A percentile compares a stretch with the other conserved stretches of the same genome.
Conservation (phyloP, 2,888 invertebrate species). For the Ennomos quercinarius region DNA sequence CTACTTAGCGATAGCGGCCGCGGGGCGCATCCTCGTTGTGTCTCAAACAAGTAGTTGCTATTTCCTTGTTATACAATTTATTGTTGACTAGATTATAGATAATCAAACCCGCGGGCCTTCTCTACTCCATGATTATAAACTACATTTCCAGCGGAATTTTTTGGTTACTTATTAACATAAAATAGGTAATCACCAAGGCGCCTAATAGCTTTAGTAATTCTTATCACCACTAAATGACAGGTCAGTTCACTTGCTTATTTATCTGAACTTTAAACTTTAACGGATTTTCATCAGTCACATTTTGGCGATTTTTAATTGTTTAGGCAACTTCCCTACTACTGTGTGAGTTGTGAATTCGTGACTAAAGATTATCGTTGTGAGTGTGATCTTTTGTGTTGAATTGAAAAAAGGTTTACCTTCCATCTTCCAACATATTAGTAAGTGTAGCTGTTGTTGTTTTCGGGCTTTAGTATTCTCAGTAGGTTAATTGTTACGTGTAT, state of each 20-base stretch:
- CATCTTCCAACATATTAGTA: constrained; percentile 17
- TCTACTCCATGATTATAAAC: no score
- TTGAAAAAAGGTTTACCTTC: no score
- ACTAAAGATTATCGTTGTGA: background rate
- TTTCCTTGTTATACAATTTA: constrained; percentile 1
- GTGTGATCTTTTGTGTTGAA: constrained; percentile 12
- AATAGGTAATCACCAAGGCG: no score
- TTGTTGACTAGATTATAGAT: constrained; percentile 2
- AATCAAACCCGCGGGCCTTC: no score
- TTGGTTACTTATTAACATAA: no score
- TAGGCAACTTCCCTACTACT: background rate
- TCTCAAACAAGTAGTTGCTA: constrained; percentile 6
- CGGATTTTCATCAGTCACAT: background rate
- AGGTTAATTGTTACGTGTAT: constrained; percentile 35
- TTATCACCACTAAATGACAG: constrained; percentile 31
- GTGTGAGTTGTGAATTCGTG: no score
- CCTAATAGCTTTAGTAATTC: constrained; percentile 17
- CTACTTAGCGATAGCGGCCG: constrained; percentile 57
- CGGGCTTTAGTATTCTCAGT: constrained; percentile 2
- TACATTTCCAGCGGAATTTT: no score
- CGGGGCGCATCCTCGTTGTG: constrained; percentile 51
- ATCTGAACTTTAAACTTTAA: constrained; percentile 6
- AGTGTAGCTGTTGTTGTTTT: background rate
- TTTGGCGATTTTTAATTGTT: background rate
- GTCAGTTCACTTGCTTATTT: constrained; percentile 34